Conservation (phyloP, 2,888 invertebrate genomes). For the Oligia strigilis region DNA sequence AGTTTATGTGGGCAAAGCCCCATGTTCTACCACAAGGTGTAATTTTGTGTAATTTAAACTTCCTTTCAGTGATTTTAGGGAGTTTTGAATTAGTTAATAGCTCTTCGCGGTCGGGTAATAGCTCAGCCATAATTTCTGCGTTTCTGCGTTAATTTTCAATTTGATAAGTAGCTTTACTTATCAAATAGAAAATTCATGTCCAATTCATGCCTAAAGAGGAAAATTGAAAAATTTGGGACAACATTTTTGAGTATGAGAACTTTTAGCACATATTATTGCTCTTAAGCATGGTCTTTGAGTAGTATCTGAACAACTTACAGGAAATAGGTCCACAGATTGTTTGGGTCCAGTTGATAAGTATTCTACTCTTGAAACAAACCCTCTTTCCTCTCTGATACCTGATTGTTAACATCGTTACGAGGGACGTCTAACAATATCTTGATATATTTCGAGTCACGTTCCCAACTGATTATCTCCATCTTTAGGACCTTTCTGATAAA, state of each 20-base stretch:
- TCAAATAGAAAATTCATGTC: too few species aligned
- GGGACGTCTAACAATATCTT: slow-evolving; percentile 32
- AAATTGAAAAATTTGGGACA: not conserved
- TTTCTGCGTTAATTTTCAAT: not conserved
- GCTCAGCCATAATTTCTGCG: not conserved
- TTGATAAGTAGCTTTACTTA: slow-evolving; percentile 4
- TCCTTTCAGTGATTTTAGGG: slow-evolving; percentile 33
- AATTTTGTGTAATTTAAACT: slow-evolving; percentile 36
- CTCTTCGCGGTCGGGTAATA: not conserved
- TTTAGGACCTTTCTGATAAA: slow-evolving; percentile 45
- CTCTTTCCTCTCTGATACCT: not conserved
- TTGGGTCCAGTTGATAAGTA: slow-evolving; percentile 15
- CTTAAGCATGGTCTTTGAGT: not conserved
- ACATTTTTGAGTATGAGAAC: not conserved
- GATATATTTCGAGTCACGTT: slow-evolving; percentile 59
- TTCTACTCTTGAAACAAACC: slow-evolving; percentile 19
- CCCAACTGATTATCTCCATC: slow-evolving; percentile 50
- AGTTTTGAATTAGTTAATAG: slow-evolving; percentile 31
- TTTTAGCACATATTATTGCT: not conserved
- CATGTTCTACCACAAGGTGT: not conserved
- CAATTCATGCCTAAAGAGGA: not conserved
- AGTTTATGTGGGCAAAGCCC: slow-evolving; percentile 1
- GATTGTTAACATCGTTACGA: slow-evolving; percentile 42
- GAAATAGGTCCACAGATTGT: not conserved
- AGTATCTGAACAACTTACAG: not conserved